A percentile compares a stretch with the other conserved stretches of the same genome.
phyloP scores from a whole-genome alignment of 2,888 invertebrate species.

The Exephanes ischioxanthus region DNA sequence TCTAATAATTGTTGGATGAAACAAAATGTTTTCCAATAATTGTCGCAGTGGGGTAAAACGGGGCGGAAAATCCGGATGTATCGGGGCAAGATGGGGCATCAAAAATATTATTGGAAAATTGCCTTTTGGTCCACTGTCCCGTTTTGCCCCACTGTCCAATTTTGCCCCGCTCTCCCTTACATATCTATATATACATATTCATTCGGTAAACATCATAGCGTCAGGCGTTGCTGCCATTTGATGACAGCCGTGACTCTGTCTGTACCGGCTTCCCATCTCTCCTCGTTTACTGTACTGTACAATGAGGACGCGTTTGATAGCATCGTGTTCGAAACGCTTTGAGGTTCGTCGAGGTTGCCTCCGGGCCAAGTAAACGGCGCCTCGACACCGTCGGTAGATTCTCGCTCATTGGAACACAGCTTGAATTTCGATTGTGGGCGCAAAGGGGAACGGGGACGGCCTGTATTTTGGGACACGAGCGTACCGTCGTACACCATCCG shows the following conservation, averaged over 20 bases:
- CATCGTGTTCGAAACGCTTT: constrained; percentile 51
- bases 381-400: constrained; percentile 14
- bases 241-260: constrained; percentile 20
- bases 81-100: too few species aligned
- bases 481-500: not conserved
- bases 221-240: not conserved
- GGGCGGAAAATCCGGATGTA: too few species aligned
- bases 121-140: too few species aligned
- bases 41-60: too few species aligned
- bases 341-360: constrained; percentile 53
- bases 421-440: constrained; percentile 15
- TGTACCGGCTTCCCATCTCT: constrained; percentile 10
- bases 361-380: constrained; percentile 17
- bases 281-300: constrained; percentile 23
- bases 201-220: constrained; percentile 3
- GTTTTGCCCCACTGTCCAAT: too few species aligned
- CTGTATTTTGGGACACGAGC: constrained; percentile 29
- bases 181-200: not conserved
- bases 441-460: not conserved
- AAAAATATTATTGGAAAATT: too few species aligned
- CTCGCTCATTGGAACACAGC: constrained; percentile 13
- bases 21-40: too few species aligned
- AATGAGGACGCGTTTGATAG: constrained; percentile 49
- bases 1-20: too few species aligned
- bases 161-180: too few species aligned